Conservation (phyloP, 64 coral and sea anemone species). For the Porites lutea region DNA sequence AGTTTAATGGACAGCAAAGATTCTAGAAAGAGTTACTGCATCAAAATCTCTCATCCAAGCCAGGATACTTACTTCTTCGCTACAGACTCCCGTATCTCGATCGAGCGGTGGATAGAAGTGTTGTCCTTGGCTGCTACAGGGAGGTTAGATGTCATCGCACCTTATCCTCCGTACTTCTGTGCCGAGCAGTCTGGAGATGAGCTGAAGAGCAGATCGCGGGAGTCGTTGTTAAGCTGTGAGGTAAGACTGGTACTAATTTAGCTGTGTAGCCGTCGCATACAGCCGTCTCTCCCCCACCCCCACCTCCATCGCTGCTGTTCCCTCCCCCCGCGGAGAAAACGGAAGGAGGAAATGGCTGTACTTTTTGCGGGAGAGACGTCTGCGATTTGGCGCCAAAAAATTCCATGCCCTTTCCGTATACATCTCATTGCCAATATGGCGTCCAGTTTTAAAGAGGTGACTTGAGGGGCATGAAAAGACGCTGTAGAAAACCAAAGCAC, state of each 20-base stretch:
- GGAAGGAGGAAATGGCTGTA: no score
- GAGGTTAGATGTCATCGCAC: slow-evolving; percentile 79
- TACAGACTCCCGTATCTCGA: slow-evolving; percentile 85
- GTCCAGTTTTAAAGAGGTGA: no score
- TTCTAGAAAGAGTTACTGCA: slow-evolving; percentile 80
- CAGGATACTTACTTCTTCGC: slow-evolving; percentile 82
- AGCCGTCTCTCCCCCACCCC: no score
- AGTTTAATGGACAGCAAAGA: slow-evolving; percentile 89
- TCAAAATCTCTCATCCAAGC: slow-evolving; percentile 82
- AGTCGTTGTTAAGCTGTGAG: slow-evolving; percentile 81
- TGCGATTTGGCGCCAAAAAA: no score
- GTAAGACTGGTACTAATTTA: not conserved
- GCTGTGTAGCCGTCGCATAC: no score
- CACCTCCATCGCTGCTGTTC: no score
- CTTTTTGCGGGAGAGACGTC: no score
- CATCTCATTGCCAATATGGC: no score
- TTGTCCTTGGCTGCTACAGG: slow-evolving; percentile 92
- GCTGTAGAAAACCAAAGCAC: no score
- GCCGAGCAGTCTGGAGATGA: slow-evolving; percentile 62
- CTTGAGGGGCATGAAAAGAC: no score
- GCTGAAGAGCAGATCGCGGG: slow-evolving; percentile 59
- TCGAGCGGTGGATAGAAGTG: slow-evolving; percentile 98
- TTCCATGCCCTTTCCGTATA: no score
- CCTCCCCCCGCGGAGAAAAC: no score
- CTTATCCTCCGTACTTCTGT: slow-evolving; percentile 85